Percentiles rank a stretch among this genome's conserved stretches.
Conservation (phyloP, 2,888 invertebrate genomes). For the Torymus tubicola region DNA sequence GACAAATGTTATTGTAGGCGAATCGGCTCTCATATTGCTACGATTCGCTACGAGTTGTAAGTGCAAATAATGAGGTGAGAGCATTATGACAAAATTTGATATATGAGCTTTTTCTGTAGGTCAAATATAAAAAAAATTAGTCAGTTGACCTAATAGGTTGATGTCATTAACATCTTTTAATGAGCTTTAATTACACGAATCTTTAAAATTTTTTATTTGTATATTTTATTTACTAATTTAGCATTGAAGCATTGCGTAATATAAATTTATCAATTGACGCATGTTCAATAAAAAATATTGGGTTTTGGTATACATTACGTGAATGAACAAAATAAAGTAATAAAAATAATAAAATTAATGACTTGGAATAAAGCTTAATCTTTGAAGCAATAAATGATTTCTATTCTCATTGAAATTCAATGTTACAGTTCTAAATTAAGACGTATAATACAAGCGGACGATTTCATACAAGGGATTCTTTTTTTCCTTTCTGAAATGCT, state of each 20-base stretch:
- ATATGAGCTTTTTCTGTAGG: slow-evolving; percentile 50
- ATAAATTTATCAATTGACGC: too few species aligned
- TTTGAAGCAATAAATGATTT: background rate
- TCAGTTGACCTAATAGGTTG: background rate
- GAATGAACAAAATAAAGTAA: too few species aligned
- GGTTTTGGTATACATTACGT: too few species aligned
- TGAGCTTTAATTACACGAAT: too few species aligned
- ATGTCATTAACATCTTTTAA: slow-evolving; percentile 4
- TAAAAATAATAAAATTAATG: too few species aligned
- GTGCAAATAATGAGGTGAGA: slow-evolving; percentile 34
- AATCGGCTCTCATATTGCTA: slow-evolving; percentile 28
- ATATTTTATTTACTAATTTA: too few species aligned
- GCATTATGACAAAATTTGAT: slow-evolving; percentile 37
- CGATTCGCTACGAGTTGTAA: slow-evolving; percentile 2
- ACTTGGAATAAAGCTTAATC: background rate
- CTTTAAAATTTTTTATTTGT: too few species aligned
- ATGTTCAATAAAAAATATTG: too few species aligned
- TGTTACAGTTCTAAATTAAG: slow-evolving; percentile 48
- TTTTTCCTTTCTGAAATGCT: slow-evolving; percentile 28
- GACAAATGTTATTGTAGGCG: slow-evolving; percentile 49
- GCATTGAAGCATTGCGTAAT: too few species aligned
- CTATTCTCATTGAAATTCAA: background rate
- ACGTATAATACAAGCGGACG: slow-evolving; percentile 34
- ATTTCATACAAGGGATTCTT: slow-evolving; percentile 15
- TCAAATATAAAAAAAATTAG: slow-evolving; percentile 34